Conservation (phyloP, 2,888 invertebrate genomes). For the Tetranychus truncatus region DNA sequence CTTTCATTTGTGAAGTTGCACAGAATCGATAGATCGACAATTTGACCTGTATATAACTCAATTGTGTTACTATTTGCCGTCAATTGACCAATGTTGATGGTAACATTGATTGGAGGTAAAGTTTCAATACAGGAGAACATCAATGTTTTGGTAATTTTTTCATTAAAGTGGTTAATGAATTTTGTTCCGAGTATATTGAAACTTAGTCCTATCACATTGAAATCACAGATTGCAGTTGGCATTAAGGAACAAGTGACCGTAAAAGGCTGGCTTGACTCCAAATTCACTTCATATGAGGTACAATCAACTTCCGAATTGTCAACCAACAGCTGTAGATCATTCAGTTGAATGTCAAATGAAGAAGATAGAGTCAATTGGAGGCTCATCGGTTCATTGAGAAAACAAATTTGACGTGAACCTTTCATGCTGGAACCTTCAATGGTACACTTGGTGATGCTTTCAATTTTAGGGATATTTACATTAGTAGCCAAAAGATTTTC, state of each 20-base stretch:
- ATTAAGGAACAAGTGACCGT: slow-evolving; percentile 6
- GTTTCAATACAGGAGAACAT: slow-evolving; percentile 11
- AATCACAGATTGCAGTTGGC: slow-evolving; percentile 10
- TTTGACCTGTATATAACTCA: slow-evolving; percentile 10
- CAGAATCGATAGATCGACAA: slow-evolving; percentile 4
- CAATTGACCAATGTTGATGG: neutral
- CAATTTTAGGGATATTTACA: neutral
- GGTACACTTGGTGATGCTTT: neutral
- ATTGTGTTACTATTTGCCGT: neutral
- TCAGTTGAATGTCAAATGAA: slow-evolving; percentile 6
- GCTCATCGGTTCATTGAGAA: neutral
- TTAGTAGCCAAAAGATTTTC: neutral
- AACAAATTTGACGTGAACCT: neutral
- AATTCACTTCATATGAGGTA: neutral
- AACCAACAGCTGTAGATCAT: slow-evolving; percentile 8
- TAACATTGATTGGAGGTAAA: slow-evolving; percentile 14
- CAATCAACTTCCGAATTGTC: slow-evolving; percentile 4
- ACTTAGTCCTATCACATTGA: slow-evolving; percentile 17
- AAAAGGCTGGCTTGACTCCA: slow-evolving; percentile 7
- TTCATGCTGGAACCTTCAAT: neutral
- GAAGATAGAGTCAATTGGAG: neutral
- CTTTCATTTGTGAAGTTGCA: neutral
- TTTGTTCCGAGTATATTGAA: slow-evolving; percentile 12
- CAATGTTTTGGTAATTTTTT: slow-evolving; percentile 6
- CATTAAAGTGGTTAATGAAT: slow-evolving; percentile 10